Evolutionary conservation across 2,888 invertebrate species (phyloP).

Genomic region (Rhingia rostrata): DNA sequence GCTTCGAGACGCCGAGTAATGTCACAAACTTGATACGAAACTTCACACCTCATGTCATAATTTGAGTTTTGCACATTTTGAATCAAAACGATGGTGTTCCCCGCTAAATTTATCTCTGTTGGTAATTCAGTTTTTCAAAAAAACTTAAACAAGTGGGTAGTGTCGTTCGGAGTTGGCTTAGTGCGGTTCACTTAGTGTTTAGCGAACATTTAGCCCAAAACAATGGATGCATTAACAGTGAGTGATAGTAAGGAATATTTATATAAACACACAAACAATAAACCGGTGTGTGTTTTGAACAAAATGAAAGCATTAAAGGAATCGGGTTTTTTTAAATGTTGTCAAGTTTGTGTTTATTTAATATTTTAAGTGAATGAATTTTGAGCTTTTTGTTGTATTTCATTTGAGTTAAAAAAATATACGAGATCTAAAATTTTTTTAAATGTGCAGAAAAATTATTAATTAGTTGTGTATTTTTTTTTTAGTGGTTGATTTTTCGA

Average conservation of each 20-base stretch:
- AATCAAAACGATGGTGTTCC: conserved; percentile 26
- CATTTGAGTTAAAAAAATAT: too few species aligned
- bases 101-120: conserved; percentile 23
- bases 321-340: too few species aligned
- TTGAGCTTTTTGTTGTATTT: too few species aligned
- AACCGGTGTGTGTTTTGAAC: too few species aligned
- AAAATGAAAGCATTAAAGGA: too few species aligned
- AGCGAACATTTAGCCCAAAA: conserved; percentile 1
- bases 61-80: conserved; percentile 63
- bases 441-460: too few species aligned
- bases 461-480: too few species aligned
- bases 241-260: conserved; percentile 12
- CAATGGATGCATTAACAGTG: conserved; percentile 35
- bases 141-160: conserved; percentile 21
- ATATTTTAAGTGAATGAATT: too few species aligned
- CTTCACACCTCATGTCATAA: conserved; percentile 55
- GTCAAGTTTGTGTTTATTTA: too few species aligned
- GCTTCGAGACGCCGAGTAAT: conserved; percentile 38
- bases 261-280: too few species aligned
- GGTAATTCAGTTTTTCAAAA: conserved; percentile 42
- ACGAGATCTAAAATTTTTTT: too few species aligned
- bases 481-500: too few species aligned
- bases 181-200: conserved; percentile 8
- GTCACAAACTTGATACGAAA: conserved; percentile 61
- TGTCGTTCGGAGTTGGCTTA: conserved; percentile 26